Evolutionary conservation across 2,797 vertebrate species (phyloP).

Genomic region (Parauchenoglanis ngamensis): DNA sequence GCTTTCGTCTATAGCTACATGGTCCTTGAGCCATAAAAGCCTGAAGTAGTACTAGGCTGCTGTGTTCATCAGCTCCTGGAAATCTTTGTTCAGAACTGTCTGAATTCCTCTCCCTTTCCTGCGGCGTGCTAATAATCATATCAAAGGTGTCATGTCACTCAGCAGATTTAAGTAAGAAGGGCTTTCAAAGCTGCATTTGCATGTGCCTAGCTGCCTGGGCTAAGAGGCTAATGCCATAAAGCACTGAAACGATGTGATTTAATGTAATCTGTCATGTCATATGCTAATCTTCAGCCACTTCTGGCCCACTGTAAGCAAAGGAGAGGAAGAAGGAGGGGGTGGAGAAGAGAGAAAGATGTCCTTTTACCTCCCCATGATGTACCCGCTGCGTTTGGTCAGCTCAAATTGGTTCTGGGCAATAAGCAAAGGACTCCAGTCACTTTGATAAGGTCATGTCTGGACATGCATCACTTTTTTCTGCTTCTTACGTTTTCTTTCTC

Average conservation of each 20-base stretch:
- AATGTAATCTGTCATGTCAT: slow-evolving; percentile 99
- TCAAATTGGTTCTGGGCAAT: slow-evolving; percentile 85
- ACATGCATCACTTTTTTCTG: slow-evolving; percentile 67
- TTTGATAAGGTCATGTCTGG: slow-evolving; percentile 83
- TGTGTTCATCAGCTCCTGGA: slow-evolving; percentile 54
- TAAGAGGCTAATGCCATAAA: slow-evolving; percentile 99
- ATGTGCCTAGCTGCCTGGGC: slow-evolving; percentile 90
- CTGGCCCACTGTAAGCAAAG: slow-evolving; percentile 79
- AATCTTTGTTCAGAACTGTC: slow-evolving; percentile 86
- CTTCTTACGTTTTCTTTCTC: slow-evolving; percentile 32
- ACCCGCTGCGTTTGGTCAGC: slow-evolving; percentile 83
- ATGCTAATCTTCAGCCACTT: slow-evolving; percentile 98
- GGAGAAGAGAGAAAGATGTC: slow-evolving; percentile 50
- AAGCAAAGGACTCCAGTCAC: slow-evolving; percentile 83
- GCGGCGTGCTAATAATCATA: slow-evolving; percentile 96
- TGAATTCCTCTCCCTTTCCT: slow-evolving; percentile 88
- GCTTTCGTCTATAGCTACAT: neutral
- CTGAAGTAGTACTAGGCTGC: neutral
- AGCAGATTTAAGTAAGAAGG: slow-evolving; percentile 99
- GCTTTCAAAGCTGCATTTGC: slow-evolving; percentile 91
- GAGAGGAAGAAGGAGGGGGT: slow-evolving; percentile 35
- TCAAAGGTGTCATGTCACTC: slow-evolving; percentile 97
- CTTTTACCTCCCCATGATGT: slow-evolving; percentile 80
- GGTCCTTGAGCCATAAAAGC: slow-evolving; percentile 3
- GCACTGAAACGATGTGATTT: slow-evolving; percentile 92